phyloP scores from a whole-genome alignment of 2,888 invertebrate genomes.

The Machimus atricapillus region DNA sequence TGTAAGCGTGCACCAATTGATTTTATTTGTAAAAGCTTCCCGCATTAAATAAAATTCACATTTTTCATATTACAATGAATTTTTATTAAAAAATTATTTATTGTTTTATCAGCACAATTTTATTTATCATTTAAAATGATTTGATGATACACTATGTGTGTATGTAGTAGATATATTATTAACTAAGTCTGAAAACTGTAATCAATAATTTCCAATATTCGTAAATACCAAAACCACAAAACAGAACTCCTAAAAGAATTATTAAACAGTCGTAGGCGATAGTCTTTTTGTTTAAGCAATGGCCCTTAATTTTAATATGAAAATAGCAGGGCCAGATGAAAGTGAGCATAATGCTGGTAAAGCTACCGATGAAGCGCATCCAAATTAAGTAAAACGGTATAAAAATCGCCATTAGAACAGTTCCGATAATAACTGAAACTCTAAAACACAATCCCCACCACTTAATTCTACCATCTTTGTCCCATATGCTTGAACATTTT shows the following conservation, averaged over 20 bases:
- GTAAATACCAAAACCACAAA: conserved; percentile 93
- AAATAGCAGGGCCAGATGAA: conserved; percentile 99
- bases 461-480: conserved; percentile 88
- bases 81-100: not conserved
- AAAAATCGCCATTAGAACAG: conserved; percentile 93
- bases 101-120: conserved; percentile 10
- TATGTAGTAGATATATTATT: conserved; percentile 70
- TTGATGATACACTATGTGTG: too few relatives aligned
- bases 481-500: conserved; percentile 88
- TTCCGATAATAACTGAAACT: conserved; percentile 86
- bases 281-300: conserved; percentile 78
- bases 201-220: conserved; percentile 76
- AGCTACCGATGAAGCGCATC: conserved; percentile 99
- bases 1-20: not conserved
- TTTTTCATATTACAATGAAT: not conserved
- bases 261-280: conserved; percentile 92
- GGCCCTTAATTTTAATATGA: conserved; percentile 90
- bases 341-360: conserved; percentile 98
- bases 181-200: not conserved
- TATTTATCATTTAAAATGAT: conserved; percentile 36
- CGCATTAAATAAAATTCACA: not conserved
- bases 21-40: not conserved
- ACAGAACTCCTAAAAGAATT: conserved; percentile 85
- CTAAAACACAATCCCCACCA: conserved; percentile 96
- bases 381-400: conserved; percentile 98